Evolutionary conservation across 2,888 invertebrate genomes (phyloP), one percentile per base, ranked within the genome.

Genomic region (Xanthorhoe designata): DNA sequence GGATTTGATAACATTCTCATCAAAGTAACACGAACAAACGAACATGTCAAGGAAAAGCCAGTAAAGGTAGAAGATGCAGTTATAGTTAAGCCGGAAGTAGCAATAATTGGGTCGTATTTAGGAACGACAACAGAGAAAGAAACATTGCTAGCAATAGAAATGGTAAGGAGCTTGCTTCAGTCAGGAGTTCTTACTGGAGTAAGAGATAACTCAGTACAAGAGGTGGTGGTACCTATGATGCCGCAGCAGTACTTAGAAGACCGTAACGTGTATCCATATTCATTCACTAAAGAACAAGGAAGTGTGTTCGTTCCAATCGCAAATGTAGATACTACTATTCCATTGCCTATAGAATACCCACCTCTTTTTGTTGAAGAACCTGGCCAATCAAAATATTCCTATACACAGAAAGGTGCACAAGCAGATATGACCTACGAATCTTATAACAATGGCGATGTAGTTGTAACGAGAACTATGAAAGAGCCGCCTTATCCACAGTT

Each of bases 1-100:
- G 82, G 81, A 0, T 71, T 71, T 54, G 73, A 82, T 7, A 69
- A 83, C 9, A 58, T 82, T 19, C 38, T 81, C 2, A 62, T 86
- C 0, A 80, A 78, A 75, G 75, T 78, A 68, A 68, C 10, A 64
- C 24, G 47, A 61, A 24, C 19, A 29, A 3, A 58, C 24, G 50
- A 66, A 51, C 32, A 29, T n/a, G 54, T 61, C 3, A 24, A 59
- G 7, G 47, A 32, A 32, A 64, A 50, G 13, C 45, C 10, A 0
- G 32, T 50, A 3, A 38, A 32, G 24, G 19, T 35, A 2, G 32
- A 47, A 18, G 57, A 61, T 19, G 56, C 69, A 29, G 66, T 73
- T 5, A 67, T 75, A 9, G 64, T 74, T 0, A 67, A 64, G 38
- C 70, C 75, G 42, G 73, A 74, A 49, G 70, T 78, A 18, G 69